Conservation (phyloP, 1,140 invertebrate genomes). For the Macrotrachela quadricornifera region DNA sequence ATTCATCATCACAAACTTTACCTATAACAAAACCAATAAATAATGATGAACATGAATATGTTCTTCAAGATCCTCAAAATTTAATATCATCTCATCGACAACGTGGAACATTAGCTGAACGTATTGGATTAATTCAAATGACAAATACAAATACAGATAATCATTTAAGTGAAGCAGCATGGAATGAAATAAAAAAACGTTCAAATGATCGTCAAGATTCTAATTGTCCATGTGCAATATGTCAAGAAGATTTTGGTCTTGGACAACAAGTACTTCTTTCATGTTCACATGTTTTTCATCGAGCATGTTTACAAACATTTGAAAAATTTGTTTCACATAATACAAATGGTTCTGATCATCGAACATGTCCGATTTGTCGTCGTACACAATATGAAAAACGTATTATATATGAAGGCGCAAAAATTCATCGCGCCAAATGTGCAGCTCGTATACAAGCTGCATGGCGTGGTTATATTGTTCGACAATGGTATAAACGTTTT, state of each 20-base stretch:
- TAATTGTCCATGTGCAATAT: conserved; percentile 27
- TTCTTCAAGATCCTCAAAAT: no score
- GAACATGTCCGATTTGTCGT: conserved; percentile 25
- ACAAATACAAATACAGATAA: neutral
- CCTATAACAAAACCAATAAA: no score
- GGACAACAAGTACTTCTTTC: conserved; percentile 27
- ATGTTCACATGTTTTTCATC: conserved; percentile 29
- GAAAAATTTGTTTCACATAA: conserved; percentile 25
- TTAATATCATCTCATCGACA: neutral
- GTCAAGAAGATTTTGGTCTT: conserved; percentile 27
- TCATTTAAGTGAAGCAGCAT: conserved; percentile 20
- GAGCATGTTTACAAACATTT: conserved; percentile 26
- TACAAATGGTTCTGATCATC: conserved; percentile 2
- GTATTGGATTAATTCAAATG: neutral
- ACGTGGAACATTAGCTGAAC: neutral
- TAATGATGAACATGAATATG: no score
- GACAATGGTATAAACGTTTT: conserved; percentile 24
- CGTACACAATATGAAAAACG: conserved; percentile 25
- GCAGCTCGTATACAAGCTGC: conserved; percentile 26
- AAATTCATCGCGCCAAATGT: conserved; percentile 17
- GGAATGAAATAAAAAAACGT: conserved; percentile 19
- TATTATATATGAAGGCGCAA: conserved; percentile 24
- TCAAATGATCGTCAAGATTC: conserved; percentile 25
- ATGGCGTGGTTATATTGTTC: conserved; percentile 27
- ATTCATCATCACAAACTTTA: no score